phyloP scores from a whole-genome alignment of 2,888 invertebrate genomes.

The Drosophila eohydei region DNA sequence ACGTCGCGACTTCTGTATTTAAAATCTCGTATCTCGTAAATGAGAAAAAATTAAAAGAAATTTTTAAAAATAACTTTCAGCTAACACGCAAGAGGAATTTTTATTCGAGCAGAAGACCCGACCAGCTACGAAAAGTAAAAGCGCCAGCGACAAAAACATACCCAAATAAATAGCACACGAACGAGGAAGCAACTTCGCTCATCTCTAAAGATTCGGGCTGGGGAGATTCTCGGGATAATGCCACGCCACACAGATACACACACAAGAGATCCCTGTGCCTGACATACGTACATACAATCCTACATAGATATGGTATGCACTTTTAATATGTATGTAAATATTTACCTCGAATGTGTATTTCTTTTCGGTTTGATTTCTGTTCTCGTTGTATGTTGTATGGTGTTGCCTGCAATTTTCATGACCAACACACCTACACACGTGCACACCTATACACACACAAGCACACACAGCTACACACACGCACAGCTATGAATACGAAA shows the following conservation, averaged over 20 bases:
- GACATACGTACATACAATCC: not conserved
- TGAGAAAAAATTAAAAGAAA: constrained; percentile 71
- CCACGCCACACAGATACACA: constrained; percentile 26
- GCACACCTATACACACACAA: not conserved
- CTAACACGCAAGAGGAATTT: constrained; percentile 84
- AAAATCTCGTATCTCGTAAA: constrained; percentile 69
- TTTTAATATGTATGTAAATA: constrained; percentile 22
- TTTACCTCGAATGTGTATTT: constrained; percentile 42
- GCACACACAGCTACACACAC: not conserved
- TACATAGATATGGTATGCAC: constrained; percentile 7
- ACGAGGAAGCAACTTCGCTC: constrained; percentile 58
- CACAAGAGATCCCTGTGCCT: constrained; percentile 3
- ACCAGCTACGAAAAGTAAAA: constrained; percentile 64
- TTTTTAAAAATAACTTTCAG: constrained; percentile 85
- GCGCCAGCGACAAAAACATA: constrained; percentile 68
- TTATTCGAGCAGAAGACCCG: constrained; percentile 73
- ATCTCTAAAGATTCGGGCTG: constrained; percentile 33
- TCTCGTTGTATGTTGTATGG: constrained; percentile 16
- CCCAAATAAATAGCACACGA: constrained; percentile 54
- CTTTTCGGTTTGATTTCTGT: constrained; percentile 35
- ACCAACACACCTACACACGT: constrained; percentile 28
- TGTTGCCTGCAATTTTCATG: constrained; percentile 47
- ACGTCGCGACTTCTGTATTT: constrained; percentile 57
- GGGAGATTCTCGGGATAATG: constrained; percentile 47
- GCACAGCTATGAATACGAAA: not conserved